Evolutionary conservation across 2,888 invertebrate species (phyloP).

Genomic region (Calameuta idolon): DNA sequence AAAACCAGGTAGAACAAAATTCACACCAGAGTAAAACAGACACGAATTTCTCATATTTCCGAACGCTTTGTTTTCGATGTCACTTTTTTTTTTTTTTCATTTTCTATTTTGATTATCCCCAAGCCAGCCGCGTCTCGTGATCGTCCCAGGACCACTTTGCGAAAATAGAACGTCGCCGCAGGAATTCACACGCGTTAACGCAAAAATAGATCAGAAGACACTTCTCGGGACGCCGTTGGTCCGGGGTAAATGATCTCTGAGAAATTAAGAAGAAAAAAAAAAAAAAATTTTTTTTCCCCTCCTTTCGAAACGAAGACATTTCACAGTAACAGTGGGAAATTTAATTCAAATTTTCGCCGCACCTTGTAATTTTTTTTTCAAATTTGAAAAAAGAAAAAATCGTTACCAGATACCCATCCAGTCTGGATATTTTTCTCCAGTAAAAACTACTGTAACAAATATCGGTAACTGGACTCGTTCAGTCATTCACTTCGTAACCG

Average conservation of each 20-base stretch:
- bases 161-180: constrained; percentile 24
- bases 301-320: background rate
- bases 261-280: background rate
- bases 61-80: background rate
- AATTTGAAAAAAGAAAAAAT: background rate
- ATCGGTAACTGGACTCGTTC: background rate
- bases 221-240: background rate
- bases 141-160: background rate
- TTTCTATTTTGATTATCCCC: background rate
- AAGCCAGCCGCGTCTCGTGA: background rate
- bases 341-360: no score
- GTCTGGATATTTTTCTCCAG: no score
- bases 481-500: background rate
- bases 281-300: background rate
- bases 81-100: background rate
- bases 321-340: background rate
- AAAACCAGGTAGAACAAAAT: no score
- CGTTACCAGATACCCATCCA: no score
- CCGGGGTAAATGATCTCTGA: background rate
- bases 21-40: background rate
- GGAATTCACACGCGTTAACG: constrained; percentile 24
- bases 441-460: background rate
- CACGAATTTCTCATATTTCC: background rate
- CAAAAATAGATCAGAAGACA: constrained; percentile 17
- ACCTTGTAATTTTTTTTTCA: no score